Percentiles rank a stretch among this genome's conserved stretches.
phyloP scores from a whole-genome alignment of 2,113 vertebrate genomes.

The Petroica traversi region DNA sequence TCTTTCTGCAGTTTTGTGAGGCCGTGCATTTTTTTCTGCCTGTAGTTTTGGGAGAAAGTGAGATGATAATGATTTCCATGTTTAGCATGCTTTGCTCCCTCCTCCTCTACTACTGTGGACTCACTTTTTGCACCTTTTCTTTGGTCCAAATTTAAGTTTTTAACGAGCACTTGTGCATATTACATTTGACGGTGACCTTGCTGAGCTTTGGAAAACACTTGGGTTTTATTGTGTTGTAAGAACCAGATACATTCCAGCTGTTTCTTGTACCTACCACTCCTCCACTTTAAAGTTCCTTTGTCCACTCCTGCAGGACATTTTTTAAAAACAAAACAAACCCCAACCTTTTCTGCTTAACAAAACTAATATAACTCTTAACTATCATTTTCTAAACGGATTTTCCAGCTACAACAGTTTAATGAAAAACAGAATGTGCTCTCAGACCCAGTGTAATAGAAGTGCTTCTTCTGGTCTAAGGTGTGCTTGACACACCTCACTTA shows the following conservation, averaged over 20 bases:
- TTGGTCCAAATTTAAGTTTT: not conserved
- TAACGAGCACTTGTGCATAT: not conserved
- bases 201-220: constrained; percentile 1
- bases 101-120: not conserved
- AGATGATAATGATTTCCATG: not conserved
- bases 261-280: not conserved
- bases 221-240: constrained; percentile 2
- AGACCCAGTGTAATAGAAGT: not conserved
- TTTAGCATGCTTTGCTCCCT: not conserved
- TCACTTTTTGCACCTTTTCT: not conserved
- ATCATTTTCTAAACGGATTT: not conserved
- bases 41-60: not conserved
- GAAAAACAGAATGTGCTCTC: not conserved
- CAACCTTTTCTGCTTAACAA: not conserved
- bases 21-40: not conserved
- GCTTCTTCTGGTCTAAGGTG: not conserved
- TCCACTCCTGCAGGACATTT: not conserved
- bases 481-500: not conserved
- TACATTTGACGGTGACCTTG: not conserved
- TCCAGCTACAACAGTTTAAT: not conserved
- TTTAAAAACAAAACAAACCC: not conserved
- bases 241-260: constrained; percentile 29
- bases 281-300: not conserved
- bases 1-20: not conserved
- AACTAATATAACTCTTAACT: not conserved